phyloP scores from a whole-genome alignment of 2,888 invertebrate genomes.

The Pseudanteris insignis region DNA sequence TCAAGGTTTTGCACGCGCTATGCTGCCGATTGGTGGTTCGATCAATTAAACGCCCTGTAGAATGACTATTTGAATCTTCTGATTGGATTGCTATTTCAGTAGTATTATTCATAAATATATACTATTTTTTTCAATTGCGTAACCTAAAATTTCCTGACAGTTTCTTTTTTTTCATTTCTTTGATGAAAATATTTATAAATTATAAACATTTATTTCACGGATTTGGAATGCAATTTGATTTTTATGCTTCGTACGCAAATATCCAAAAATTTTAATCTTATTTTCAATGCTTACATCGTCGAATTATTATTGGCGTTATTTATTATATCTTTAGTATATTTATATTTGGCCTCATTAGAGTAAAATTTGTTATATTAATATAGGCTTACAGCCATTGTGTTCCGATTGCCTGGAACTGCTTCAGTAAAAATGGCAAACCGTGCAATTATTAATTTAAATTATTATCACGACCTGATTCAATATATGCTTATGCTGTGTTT shows the following conservation, averaged over 20 bases:
- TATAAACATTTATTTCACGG: slow-evolving; percentile 42
- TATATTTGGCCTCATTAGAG: slow-evolving; percentile 51
- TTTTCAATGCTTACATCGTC: slow-evolving; percentile 33
- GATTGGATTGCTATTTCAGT: slow-evolving; percentile 52
- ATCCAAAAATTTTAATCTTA: slow-evolving; percentile 28
- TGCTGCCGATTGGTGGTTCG: slow-evolving; percentile 46
- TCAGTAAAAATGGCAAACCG: slow-evolving; percentile 45
- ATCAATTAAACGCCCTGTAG: slow-evolving; percentile 39
- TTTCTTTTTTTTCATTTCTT: no score
- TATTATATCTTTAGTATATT: slow-evolving; percentile 30
- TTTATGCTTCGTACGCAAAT: slow-evolving; percentile 51
- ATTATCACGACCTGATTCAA: slow-evolving; percentile 9
- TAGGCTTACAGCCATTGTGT: slow-evolving; percentile 42
- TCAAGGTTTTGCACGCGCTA: slow-evolving; percentile 32
- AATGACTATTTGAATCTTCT: slow-evolving; percentile 24
- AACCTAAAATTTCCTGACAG: no score
- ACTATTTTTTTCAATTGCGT: slow-evolving; percentile 8
- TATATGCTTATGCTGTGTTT: slow-evolving; percentile 62
- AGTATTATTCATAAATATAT: slow-evolving; percentile 12
- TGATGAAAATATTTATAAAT: not conserved
- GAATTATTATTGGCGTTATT: slow-evolving; percentile 47
- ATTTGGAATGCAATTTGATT: slow-evolving; percentile 52
- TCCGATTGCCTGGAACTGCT: slow-evolving; percentile 52
- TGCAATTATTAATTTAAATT: slow-evolving; percentile 12
- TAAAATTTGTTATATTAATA: slow-evolving; percentile 35